Percentiles rank a stretch among this genome's conserved stretches.
phyloP scores from a whole-genome alignment of 2,797 vertebrate species.

The Luscinia megarhynchos region DNA sequence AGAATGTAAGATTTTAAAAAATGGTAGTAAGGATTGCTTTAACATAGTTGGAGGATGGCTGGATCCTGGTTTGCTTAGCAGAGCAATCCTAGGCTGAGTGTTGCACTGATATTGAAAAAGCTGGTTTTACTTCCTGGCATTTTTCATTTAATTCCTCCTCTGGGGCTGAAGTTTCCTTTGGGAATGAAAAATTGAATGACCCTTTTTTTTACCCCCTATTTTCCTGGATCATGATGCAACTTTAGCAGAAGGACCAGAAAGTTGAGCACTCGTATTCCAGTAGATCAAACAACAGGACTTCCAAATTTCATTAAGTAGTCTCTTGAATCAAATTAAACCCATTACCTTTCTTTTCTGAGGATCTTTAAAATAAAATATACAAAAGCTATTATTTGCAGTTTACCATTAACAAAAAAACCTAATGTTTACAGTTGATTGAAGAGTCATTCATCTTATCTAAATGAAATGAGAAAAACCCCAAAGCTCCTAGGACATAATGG shows the following conservation, averaged over 20 bases:
- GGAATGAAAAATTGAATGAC: neutral
- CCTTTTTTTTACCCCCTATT: neutral
- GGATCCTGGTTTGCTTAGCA: neutral
- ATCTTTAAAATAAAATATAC: conserved; percentile 1
- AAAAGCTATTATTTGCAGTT: neutral
- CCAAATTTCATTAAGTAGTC: neutral
- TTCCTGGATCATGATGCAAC: neutral
- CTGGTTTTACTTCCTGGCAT: neutral
- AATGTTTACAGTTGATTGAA: neutral
- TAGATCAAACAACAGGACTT: neutral
- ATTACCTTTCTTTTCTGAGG: neutral
- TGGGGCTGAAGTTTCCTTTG: neutral
- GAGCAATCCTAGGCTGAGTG: neutral
- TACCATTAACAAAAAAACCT: neutral
- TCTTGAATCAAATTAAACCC: conserved; percentile 4
- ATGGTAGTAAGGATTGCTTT: neutral
- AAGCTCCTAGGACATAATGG: neutral
- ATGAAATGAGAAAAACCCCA: neutral
- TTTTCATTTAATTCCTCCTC: neutral
- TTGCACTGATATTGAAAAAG: neutral
- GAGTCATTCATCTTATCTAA: neutral
- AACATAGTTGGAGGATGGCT: neutral
- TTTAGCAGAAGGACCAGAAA: conserved; percentile 2
- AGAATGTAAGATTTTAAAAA: neutral
- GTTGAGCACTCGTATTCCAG: neutral